phyloP scores from a whole-genome alignment of 2,888 invertebrate genomes.

The Drosophila limbata region DNA sequence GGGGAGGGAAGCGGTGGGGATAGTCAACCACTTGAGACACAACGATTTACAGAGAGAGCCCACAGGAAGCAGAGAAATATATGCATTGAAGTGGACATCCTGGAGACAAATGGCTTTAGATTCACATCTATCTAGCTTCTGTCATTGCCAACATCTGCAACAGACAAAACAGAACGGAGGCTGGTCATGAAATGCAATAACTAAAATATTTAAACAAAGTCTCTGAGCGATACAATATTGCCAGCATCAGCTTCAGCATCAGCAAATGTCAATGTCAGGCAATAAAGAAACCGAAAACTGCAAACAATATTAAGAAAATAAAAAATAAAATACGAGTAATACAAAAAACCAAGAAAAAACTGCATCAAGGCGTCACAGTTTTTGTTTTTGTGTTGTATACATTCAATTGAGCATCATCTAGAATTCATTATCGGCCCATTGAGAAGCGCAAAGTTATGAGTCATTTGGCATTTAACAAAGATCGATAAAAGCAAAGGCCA shows the following conservation, averaged over 20 bases:
- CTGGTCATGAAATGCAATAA: constrained; percentile 35
- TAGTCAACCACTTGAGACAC: constrained; percentile 62
- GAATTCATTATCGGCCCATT: constrained; percentile 27
- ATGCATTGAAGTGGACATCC: constrained; percentile 68
- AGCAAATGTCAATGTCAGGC: constrained; percentile 82
- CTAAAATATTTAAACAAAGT: constrained; percentile 25
- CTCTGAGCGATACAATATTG: constrained; percentile 32
- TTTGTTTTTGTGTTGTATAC: constrained; percentile 2
- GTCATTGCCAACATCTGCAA: constrained; percentile 1
- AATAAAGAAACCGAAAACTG: constrained; percentile 57
- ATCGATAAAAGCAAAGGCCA: constrained; percentile 5
- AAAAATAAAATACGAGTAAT: constrained; percentile 12
- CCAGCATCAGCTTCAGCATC: constrained; percentile 55
- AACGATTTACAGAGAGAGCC: constrained; percentile 43
- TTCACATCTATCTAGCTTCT: constrained; percentile 5
- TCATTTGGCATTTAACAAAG: constrained; percentile 15
- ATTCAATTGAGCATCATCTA: constrained; percentile 28
- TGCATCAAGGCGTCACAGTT: constrained; percentile 48
- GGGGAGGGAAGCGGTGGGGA: neutral
- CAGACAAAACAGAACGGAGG: constrained; percentile 31
- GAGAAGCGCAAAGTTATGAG: constrained; percentile 31
- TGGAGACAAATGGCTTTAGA: constrained; percentile 54
- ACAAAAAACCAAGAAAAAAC: constrained; percentile 22
- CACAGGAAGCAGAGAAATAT: constrained; percentile 23
- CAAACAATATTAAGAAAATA: constrained; percentile 32